phyloP scores from a whole-genome alignment of 2,113 vertebrate genomes.

The Piliocolobus tephrosceles region DNA sequence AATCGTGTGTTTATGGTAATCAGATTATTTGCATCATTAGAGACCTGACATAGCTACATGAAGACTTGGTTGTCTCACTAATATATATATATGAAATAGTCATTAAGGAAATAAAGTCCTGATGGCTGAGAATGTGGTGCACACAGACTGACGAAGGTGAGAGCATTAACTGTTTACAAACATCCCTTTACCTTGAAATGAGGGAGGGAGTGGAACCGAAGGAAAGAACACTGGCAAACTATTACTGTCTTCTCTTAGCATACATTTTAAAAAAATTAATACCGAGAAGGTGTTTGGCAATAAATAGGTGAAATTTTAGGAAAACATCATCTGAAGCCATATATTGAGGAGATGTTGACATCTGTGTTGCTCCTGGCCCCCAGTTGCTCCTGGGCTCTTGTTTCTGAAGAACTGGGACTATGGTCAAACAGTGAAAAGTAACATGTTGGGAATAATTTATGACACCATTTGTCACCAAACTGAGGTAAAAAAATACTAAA shows the following conservation, averaged over 20 bases:
- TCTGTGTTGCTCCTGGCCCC: neutral
- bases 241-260: neutral
- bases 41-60: neutral
- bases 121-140: neutral
- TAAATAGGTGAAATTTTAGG: neutral
- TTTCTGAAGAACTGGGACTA: constrained; percentile 52
- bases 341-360: neutral
- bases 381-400: neutral
- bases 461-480: neutral
- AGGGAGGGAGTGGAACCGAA: neutral
- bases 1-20: neutral
- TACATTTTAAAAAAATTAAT: neutral
- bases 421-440: neutral
- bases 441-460: neutral
- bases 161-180: neutral
- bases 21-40: constrained; percentile 54
- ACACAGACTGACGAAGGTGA: neutral
- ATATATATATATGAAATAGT: constrained; percentile 12
- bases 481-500: neutral
- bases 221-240: neutral
- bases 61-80: constrained; percentile 3
- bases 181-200: neutral
- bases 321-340: neutral
- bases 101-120: constrained; percentile 34
- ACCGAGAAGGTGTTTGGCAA: neutral